A percentile compares a stretch with the other conserved stretches of the same genome.
phyloP scores from a whole-genome alignment of 1,140 invertebrate species.

The Paraescarpia echinospica region DNA sequence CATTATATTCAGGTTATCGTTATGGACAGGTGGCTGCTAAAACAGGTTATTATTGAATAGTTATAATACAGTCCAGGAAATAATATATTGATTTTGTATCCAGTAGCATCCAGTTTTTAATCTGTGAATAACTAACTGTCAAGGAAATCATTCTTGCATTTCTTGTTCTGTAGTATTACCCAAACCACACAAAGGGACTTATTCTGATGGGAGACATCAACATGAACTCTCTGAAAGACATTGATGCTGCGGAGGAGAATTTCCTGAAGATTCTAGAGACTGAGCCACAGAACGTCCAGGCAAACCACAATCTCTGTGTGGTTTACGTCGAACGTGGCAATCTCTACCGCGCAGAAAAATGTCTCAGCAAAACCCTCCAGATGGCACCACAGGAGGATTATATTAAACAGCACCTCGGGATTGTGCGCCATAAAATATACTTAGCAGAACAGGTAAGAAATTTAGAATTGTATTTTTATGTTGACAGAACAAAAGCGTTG shows the following conservation, averaged over 20 bases:
- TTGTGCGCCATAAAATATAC: constrained; percentile 71
- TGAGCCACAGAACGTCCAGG: constrained; percentile 91
- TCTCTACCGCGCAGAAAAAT: constrained; percentile 78
- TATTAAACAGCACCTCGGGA: constrained; percentile 82
- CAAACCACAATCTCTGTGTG: constrained; percentile 92
- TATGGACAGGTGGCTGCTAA: too few species aligned
- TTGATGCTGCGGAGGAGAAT: constrained; percentile 68
- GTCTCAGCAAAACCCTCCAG: constrained; percentile 75
- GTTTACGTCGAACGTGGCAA: constrained; percentile 90
- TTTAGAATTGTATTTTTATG: not conserved
- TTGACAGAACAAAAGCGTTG: not conserved
- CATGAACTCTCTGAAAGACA: constrained; percentile 92
- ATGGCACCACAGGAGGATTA: constrained; percentile 84
- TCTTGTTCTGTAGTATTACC: constrained; percentile 69
- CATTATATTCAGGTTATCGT: too few species aligned
- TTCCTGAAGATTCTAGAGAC: constrained; percentile 83
- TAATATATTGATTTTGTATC: not conserved
- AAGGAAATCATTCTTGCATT: not conserved
- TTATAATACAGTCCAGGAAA: too few species aligned
- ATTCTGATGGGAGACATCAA: constrained; percentile 95
- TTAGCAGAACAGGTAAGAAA: constrained; percentile 19
- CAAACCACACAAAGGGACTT: constrained; percentile 91
- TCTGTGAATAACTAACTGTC: too few species aligned
- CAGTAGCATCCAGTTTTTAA: not conserved
- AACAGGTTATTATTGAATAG: too few species aligned